Conservation (phyloP, 1,140 invertebrate species). For the Magallana ariakensis region DNA sequence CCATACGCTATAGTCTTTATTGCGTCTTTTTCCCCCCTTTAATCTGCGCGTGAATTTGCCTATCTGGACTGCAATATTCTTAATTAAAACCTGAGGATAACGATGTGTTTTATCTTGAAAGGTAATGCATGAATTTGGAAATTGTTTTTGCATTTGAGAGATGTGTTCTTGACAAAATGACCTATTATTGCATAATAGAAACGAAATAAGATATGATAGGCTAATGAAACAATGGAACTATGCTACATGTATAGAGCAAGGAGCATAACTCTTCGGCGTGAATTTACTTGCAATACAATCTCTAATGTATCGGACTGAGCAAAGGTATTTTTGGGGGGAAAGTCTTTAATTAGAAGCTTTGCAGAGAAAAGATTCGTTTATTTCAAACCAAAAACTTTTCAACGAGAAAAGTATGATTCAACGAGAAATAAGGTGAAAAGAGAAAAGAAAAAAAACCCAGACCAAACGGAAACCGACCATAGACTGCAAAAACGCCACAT, state of each 20-base stretch:
- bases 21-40: neutral
- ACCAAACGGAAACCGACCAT: no score
- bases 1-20: neutral
- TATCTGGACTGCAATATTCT: constrained; percentile 6
- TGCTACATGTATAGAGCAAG: no score
- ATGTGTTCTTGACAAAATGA: neutral
- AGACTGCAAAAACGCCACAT: neutral
- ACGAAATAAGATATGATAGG: neutral
- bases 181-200: constrained; percentile 3
- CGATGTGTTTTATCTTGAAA: neutral
- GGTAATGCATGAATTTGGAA: neutral
- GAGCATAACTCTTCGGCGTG: no score
- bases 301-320: no score
- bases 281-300: no score
- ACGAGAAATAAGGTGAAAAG: neutral
- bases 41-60: constrained; percentile 11
- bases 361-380: no score
- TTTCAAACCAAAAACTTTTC: no score
- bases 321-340: no score
- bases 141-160: neutral
- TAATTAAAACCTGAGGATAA: constrained; percentile 9
- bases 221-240: no score
- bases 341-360: no score
- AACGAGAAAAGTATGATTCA: neutral
- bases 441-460: neutral